phyloP scores from a whole-genome alignment of 2,888 invertebrate genomes.

The Liposcelis brunnea region DNA sequence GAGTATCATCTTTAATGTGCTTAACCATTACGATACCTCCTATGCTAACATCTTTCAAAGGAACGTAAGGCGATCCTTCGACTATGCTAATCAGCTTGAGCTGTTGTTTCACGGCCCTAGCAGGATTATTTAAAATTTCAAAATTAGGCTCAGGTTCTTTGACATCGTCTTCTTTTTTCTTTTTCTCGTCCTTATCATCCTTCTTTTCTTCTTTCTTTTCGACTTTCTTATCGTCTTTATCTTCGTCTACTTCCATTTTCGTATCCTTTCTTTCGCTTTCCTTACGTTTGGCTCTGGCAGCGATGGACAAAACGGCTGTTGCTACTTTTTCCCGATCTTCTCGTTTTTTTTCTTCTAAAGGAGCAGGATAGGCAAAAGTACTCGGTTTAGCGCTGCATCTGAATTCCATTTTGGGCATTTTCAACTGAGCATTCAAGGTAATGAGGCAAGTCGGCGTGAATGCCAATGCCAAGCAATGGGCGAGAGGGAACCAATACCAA shows the following conservation, averaged over 20 bases:
- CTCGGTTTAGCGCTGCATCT: slow-evolving; percentile 89
- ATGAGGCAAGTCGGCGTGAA: slow-evolving; percentile 94
- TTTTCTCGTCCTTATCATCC: slow-evolving; percentile 27
- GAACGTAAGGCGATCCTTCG: slow-evolving; percentile 63
- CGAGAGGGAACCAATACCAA: slow-evolving; percentile 99
- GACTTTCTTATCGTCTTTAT: slow-evolving; percentile 37
- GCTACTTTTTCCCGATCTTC: slow-evolving; percentile 95
- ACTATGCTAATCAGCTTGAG: slow-evolving; percentile 49
- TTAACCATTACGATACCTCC: slow-evolving; percentile 94
- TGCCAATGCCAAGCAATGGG: slow-evolving; percentile 86
- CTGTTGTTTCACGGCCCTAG: slow-evolving; percentile 81
- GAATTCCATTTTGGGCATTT: slow-evolving; percentile 84
- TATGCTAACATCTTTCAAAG: slow-evolving; percentile 81
- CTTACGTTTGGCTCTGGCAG: slow-evolving; percentile 56
- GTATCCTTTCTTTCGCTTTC: slow-evolving; percentile 53
- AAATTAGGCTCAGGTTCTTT: slow-evolving; percentile 86
- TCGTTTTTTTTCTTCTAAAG: slow-evolving; percentile 95
- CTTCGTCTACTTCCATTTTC: slow-evolving; percentile 67
- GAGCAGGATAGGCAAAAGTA: slow-evolving; percentile 89
- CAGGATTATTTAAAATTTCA: slow-evolving; percentile 87
- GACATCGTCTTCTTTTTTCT: slow-evolving; percentile 35
- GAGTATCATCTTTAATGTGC: slow-evolving; percentile 63
- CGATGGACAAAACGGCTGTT: slow-evolving; percentile 92
- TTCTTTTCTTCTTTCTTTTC: slow-evolving; percentile 27
- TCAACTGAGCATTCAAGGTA: slow-evolving; percentile 79